Conservation (phyloP, 2,888 invertebrate species). For the Platycheirus rosarum region DNA sequence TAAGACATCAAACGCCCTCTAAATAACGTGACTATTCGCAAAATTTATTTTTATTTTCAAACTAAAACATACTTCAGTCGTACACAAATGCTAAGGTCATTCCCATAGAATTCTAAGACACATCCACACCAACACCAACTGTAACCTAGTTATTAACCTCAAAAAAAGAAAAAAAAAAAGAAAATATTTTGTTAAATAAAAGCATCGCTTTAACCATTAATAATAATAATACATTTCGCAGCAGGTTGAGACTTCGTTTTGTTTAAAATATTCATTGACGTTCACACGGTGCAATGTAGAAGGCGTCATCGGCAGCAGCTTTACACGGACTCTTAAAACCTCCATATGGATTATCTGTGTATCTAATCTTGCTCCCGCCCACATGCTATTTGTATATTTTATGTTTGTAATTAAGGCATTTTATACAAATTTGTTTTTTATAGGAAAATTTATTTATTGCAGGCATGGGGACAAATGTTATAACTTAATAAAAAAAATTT, state of each 20-base stretch:
- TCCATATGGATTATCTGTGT: slow-evolving; percentile 26
- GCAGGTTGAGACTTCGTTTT: slow-evolving; percentile 3
- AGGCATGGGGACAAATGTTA: neutral
- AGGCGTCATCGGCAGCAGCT: neutral
- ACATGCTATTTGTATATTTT: slow-evolving; percentile 22
- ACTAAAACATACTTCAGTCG: neutral
- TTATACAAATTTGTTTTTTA: neutral
- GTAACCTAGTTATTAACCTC: slow-evolving; percentile 60
- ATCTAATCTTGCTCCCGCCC: slow-evolving; percentile 9
- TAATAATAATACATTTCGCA: slow-evolving; percentile 36
- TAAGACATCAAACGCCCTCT: slow-evolving; percentile 28
- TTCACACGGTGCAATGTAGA: slow-evolving; percentile 27
- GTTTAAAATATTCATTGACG: slow-evolving; percentile 11
- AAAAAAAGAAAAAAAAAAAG: slow-evolving; percentile 8
- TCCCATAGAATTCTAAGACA: slow-evolving; percentile 57
- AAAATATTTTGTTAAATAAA: neutral
- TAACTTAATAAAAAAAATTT: too few species aligned
- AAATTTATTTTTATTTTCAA: slow-evolving; percentile 4
- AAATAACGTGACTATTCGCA: slow-evolving; percentile 34
- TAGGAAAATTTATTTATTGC: slow-evolving; percentile 1
- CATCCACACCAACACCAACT: neutral
- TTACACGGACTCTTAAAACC: neutral
- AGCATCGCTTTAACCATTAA: slow-evolving; percentile 21
- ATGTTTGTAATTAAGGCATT: slow-evolving; percentile 17
- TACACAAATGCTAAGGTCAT: slow-evolving; percentile 40